Conservation (phyloP, 2,113 vertebrate genomes). For the Carollia perspicillata region DNA sequence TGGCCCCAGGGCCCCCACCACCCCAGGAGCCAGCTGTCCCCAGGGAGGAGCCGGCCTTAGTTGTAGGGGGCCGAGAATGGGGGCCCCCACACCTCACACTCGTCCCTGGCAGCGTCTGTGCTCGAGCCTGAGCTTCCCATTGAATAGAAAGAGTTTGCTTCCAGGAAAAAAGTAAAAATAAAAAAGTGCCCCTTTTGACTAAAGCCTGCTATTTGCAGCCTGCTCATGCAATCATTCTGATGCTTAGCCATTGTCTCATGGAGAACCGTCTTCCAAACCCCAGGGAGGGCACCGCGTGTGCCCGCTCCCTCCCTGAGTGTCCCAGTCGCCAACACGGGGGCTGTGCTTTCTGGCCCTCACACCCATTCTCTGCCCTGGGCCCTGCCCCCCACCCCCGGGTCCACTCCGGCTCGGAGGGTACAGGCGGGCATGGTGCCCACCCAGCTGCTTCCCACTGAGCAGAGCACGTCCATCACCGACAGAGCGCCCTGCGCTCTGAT, state of each 20-base stretch:
- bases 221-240: not conserved
- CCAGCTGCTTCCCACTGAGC: not conserved
- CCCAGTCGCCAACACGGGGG: fast-evolving
- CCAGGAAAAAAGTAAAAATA: too few relatives aligned
- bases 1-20: fast-evolving
- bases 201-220: not conserved
- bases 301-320: fast-evolving
- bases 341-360: fast-evolving
- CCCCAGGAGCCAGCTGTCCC: fast-evolving
- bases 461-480: fast-evolving
- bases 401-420: fast-evolving
- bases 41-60: fast-evolving
- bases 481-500: not conserved
- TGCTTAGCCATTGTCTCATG: fast-evolving
- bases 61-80: not conserved
- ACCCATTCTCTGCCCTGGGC: fast-evolving
- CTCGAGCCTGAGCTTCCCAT: not conserved
- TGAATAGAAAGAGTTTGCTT: not conserved
- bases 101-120: too few relatives aligned
- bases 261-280: not conserved
- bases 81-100: fast-evolving
- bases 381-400: not conserved
- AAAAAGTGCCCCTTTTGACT: not conserved
- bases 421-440: fast-evolving
- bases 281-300: too few relatives aligned